phyloP scores from a whole-genome alignment of 2,797 vertebrate species.

The Darevskia mixta region DNA sequence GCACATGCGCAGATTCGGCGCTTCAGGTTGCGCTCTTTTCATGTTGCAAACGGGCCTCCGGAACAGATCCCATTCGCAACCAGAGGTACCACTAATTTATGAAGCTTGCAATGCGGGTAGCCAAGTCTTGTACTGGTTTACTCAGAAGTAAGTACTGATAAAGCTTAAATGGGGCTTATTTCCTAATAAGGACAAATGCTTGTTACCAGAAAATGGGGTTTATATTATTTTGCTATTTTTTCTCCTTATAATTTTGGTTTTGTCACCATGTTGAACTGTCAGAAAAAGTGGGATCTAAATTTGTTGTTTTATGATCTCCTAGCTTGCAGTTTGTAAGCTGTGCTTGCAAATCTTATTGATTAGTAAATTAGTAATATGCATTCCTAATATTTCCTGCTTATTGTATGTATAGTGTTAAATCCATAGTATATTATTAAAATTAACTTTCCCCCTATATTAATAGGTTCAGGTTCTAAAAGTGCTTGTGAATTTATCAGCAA shows the following conservation, averaged over 20 bases:
- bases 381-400: neutral
- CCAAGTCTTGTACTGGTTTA: neutral
- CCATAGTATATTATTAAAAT: neutral
- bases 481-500: slow-evolving; percentile 94
- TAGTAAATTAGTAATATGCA: neutral
- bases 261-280: neutral
- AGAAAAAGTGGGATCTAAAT: neutral
- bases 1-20: too few species aligned
- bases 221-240: neutral
- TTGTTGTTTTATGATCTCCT: neutral
- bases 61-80: too few species aligned
- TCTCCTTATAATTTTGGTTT: neutral
- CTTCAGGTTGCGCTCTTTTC: too few species aligned
- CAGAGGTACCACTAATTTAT: too few species aligned
- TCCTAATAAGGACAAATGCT: neutral
- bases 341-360: neutral
- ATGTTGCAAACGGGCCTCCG: too few species aligned
- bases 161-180: neutral
- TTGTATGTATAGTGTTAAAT: neutral
- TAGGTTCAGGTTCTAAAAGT: slow-evolving; percentile 92
- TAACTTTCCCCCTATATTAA: slow-evolving; percentile 41
- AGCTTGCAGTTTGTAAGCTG: neutral
- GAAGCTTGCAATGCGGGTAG: neutral
- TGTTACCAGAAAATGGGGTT: neutral
- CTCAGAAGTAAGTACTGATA: neutral